Base-by-base conservation (phyloP, 2,797 vertebrate genomes). In the Eleutherodactylus coqui region DNA sequence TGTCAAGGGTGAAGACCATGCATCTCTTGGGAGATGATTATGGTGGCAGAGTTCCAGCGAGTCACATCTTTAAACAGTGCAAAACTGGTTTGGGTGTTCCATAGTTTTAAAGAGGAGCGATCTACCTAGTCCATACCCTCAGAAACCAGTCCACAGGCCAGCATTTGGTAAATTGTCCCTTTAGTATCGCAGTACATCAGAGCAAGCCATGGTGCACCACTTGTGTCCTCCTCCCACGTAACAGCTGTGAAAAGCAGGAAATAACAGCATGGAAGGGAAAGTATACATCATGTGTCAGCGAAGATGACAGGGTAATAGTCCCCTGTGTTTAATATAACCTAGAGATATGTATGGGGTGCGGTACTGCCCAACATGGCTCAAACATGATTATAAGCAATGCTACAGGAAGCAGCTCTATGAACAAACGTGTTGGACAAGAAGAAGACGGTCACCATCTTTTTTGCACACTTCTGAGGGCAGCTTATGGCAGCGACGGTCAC, bases 211-310 rank as follows among this genome's bases (percentile, higher is more conserved):
- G 27, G 24, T 72, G 38, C 21, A 80, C 19, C 58, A 80, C 19
- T 49, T 21, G 19, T 67, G 29, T 34, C 17, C n/a, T 64, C 41
- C 53, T 34, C 29, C 58, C 41, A 47, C 38, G 10, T 5, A 32
- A 41, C 78, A 67, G 60, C 58, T 80, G 60, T 47, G 38, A 80
- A 67, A 67, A 47, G 14, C 16, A 8, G 24, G 17, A 80, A 64
- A 36, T 32, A 80, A 11, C n/a, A 32, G 78, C 38, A 67, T 32
- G n/a, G 16, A 41, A 16, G 19, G 38, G n/a, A 79, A 62, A 79
- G 58, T 67, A 21, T 60, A 47, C 16, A 58, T 34, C 41, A 47
- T 67, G 58, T 29, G 58, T 41, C 58, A 32, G 2, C 4, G 3
- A 58, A 47, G 78, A 43, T 67, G 60, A 67, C 60, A 80, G 60